Evolutionary conservation across 1,140 invertebrate species (phyloP), one percentile per base, ranked within the genome.

Genomic region (Thaumatotibia leucotreta): DNA sequence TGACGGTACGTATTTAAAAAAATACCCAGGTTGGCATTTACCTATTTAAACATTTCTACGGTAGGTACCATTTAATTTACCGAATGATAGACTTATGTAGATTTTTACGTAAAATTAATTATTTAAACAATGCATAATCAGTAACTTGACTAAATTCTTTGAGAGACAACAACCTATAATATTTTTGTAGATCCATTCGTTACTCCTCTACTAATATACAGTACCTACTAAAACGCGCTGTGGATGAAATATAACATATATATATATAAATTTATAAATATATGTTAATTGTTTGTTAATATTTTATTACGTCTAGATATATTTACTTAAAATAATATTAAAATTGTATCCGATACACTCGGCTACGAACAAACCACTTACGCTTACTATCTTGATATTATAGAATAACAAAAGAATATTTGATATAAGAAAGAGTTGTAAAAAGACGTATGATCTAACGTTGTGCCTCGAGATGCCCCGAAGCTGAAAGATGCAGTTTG

Each of bases 371-470:
- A 76, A 67, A 75, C 82, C 74, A 78, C 82, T 86, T 89, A 89
- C 87, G 85, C 87, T 89, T 89, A 89, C 80, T 89, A 89, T 84
- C 84, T 84, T 77, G 76, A 86, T 87, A 87, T 83, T 70, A 81
- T 86, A 84, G 79, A 80, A 75, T 83, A 80, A 80, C 77, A 76
- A 76, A 82, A 69, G 45, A 66, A 65, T 71, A 67, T 68, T 70
- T 78, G 79, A 79, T 74, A 63, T 85, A 85, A 85, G 76, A 77
- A 70, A 82, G 61, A 77, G 73, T 75, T 81, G 70, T 78, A 75
- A 74, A 78, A 74, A 64, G 33, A 79, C 73, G 68, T 81, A 84
- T 76, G 76, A 74, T 76, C 68, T 80, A 75, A 82, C 75, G 72
- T 82, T 74, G 84, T 88, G 85, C 85, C 85, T 88, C 81, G 70